Base-by-base conservation (phyloP, 30 jellyfish, hydroid and myxozoan genomes). In the Hydractinia symbiolongicarpus region DNA sequence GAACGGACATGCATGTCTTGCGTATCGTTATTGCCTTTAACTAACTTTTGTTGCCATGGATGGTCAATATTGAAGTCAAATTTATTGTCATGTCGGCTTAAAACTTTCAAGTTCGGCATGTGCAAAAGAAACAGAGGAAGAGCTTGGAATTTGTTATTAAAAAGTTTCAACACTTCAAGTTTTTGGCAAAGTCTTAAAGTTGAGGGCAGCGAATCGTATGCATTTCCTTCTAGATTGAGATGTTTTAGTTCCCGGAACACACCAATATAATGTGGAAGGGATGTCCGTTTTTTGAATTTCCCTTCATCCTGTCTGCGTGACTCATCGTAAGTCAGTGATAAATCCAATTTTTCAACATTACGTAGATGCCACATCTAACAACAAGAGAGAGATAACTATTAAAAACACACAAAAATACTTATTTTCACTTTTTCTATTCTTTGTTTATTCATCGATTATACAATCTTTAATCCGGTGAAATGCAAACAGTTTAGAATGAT, bases 221-320 rank as follows among this genome's bases (percentile, higher is more conserved):
- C 15, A 5, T 74, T 74, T 66, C 30, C 50, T 50, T 74, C 69
- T 50, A 74, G 50, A 5, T 20, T 55, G 14, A 74, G 66, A 7
- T 49, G 50, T 74, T 74, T 74, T 10, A 74, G 62, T 49, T 74
- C 69, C 4, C 54, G 15, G 51, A 74, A 30, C 50, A 49, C 10
- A 8, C 83, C 83, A 20, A 74, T 74, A 74, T 30, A 55, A 74
- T 74, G 68, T 4, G 83, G 83, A 20, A 74, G 9, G 54, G 54
- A 53, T 8, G 10, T 66, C 76, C 21, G 50, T 66, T 66, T 66
- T 6, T 66, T 53, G 50, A 19, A 6, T 8, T 7, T 66, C 1
- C 50, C 4, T 7, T 66, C 15, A 1, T 13, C 76, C 0, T 19
- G 4, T 19, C 1, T 13, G 50, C 76, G 50, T 13, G 44, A 30